A percentile compares a stretch with the other conserved stretches of the same genome.
These are phyloP conservation scores for Galaxias olidus DNA, from an alignment of 2,797 vertebrate species.

Conservation along the genomic window DNA sequence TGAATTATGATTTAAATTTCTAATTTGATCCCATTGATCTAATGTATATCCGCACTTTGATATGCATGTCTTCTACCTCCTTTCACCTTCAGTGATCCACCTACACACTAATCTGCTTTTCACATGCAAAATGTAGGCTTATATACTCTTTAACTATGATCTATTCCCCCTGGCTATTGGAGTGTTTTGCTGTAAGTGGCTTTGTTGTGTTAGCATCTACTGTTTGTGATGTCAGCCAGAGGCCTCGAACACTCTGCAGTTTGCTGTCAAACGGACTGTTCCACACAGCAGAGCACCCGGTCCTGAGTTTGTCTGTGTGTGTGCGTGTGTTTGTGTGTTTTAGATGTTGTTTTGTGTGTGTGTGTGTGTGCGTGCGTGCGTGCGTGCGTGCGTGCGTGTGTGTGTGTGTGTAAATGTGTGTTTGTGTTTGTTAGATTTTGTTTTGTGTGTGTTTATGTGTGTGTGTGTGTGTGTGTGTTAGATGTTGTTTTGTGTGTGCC, in stretches of 20 bases:
- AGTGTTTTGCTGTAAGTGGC: neutral
- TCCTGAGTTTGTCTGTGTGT: neutral
- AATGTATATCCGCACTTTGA: constrained; percentile 49
- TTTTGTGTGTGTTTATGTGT: neutral
- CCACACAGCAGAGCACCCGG: constrained; percentile 19
- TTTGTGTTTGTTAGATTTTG: no score
- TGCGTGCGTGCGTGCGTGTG: no score
- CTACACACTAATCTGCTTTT: constrained; percentile 32
- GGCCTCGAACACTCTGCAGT: constrained; percentile 24
- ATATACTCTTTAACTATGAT: no score
- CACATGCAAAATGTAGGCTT: neutral
- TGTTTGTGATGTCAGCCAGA: constrained; percentile 19
- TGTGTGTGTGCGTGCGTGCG: constrained; percentile 17
- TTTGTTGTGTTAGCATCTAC: neutral
- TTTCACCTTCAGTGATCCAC: constrained; percentile 31
- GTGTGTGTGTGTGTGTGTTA: no score
- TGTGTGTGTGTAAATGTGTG: no score
- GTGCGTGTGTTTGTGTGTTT: no score
- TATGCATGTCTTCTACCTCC: constrained; percentile 20
- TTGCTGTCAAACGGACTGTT: constrained; percentile 19
- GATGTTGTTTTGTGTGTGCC: constrained; percentile 5
- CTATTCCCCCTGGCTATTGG: no score
- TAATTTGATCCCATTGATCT: constrained; percentile 45
- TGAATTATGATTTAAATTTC: constrained; percentile 39
- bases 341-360: no score